Base-by-base conservation (phyloP, 2,888 invertebrate species). In the Diachrysia chrysitis region DNA sequence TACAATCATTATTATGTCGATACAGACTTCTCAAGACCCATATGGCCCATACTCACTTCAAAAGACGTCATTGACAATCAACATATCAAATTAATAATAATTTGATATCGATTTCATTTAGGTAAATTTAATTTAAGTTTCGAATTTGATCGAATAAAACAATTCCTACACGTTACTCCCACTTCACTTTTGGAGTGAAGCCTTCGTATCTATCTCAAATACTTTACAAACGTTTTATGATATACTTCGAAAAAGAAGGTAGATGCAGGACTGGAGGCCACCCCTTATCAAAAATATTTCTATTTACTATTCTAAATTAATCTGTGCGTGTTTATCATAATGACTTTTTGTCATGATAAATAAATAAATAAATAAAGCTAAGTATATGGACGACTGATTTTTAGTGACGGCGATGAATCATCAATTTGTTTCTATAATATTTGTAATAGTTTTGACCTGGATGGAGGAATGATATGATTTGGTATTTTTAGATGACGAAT, bases 381-480 rank as follows among this genome's bases (percentile, higher is more conserved):
- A 42, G 42, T 42, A 58, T 74, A 85, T 86, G 89, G 90, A 90
- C 90, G 89, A 85, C 76, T 74, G 73, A 70, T 85, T 82, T 76
- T 66, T 75, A 66, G 78, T 79, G 73, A 76, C 63, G 65, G 63
- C 68, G 64, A 72, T 69, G 58, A 66, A 51, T 60, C 68, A 69
- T 60, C 65, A 66, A 73, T 76, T 67, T 70, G 57, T 67, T 69
- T 80, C 71, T 70, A 64, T 74, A 19, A 65, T 66, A 66, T 54
- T 66, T 51, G 29, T 68, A 74, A 73, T 82, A 73, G 71, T 73
- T 79, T 74, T 76, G 62, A 78, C 63, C 78, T 92, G 94, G 94
- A 93, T 93, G 94, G 94, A 93, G 88, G 84, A 81, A 90, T 93
- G 93, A 94, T 94, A 94, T 93, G 93, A 90, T 66, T 71, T 55